Base-by-base conservation (phyloP, 2,797 vertebrate genomes). In the Phaenicophaeus curvirostris region DNA sequence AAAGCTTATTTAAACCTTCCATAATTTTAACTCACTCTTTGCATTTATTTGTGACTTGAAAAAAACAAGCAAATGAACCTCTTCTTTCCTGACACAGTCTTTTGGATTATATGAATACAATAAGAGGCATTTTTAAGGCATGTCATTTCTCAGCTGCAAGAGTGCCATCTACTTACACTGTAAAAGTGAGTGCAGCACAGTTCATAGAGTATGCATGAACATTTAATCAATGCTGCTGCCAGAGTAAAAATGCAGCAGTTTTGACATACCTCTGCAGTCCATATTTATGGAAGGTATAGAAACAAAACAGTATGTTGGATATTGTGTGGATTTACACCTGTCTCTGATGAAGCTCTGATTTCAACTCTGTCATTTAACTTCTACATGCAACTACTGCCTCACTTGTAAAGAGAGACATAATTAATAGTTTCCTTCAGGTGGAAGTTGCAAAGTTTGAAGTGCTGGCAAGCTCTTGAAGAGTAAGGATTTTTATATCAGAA, bases 221-320 rank as follows among this genome's bases (percentile, higher is more conserved):
- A 61, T 93, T 94, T 94, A 62, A 86, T 87, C 81, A 86, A 62
- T 55, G 48, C 84, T 91, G 69, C 71, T 85, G 44, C 31, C 44
- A 61, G 65, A 68, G 41, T 46, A 80, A 90, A 66, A 58, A 68
- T 63, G 51, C 61, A 68, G 59, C 65, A 51, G 18, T 93, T 89
- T 73, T 92, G 71, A 75, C 44, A 51, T 85, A n/a, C 13, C 24
- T 72, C 76, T 95, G 63, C 71, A 87, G 74, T 81, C 41, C 18
- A 3, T 81, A 39, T 79, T 90, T 81, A 23, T 53, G 72, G 67
- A 78, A 58, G 35, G 13, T 51, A 24, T 69, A 62, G 73, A 84
- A 90, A 76, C 16, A 78, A 84, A 59, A 86, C 37, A 35, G 2
- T 75, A 20, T 66, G 31, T 72, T 88, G 58, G 54, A 58, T 33